Evolutionary conservation across 1,140 invertebrate species (phyloP), one percentile per base, ranked within the genome.

Genomic region (Gonioctena quinquepunctata): DNA sequence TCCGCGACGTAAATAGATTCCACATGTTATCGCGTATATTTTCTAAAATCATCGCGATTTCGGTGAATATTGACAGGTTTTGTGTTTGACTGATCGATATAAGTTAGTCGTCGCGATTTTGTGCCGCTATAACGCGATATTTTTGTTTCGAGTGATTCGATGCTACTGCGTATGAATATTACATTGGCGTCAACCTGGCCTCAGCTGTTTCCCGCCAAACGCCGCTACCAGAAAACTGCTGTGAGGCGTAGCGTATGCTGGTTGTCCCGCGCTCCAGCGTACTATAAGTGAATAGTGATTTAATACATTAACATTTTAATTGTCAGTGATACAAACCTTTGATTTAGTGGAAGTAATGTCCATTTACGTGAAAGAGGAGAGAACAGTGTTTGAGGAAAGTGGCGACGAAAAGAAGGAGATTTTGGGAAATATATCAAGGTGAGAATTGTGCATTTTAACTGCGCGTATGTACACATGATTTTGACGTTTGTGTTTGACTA

Each of bases 131-230:
- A n/a, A n/a, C n/a, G n/a, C n/a, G n/a, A n/a, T 49, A 27, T 62
- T 52, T 62, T 28, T 23, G 23, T 16, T 3, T 50, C 62, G 48
- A 54, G 18, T 13, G 25, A 42, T 63, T 63, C 81, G 77, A 65
- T 65, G 70, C 70, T 72, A 78, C 76, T 76, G 85, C 85, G 84
- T 81, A 86, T 82, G 84, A 81, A 85, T 84, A 78, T 80, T 70
- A 80, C 78, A 75, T 75, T 81, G 80, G 79, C 82, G 81, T 82
- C 81, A 77, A 80, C 80, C 77, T 71, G 84, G 82, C 83, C 87
- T 88, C 87, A 89, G 88, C 88, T 89, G 88, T 89, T 89, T 49
- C 87, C 88, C 87, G 87, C 87, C 87, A 88, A 87, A 85, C 84
- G 82, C 82, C 84, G 85, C 86, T 87, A 87, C 85, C 87, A 87